phyloP scores from a whole-genome alignment of 2,888 invertebrate species.

The Thera britannica region DNA sequence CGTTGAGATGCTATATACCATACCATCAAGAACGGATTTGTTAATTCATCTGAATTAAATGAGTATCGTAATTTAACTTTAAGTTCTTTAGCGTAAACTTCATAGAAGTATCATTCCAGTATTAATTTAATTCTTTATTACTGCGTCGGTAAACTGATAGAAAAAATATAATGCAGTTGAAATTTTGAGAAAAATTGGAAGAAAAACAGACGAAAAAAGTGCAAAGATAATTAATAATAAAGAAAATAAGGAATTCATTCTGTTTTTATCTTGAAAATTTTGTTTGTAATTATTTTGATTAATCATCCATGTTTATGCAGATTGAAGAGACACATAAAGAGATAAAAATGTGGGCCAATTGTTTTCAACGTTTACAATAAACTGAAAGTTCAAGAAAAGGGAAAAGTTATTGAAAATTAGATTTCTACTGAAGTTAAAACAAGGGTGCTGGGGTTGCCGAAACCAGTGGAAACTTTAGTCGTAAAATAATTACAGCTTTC shows the following conservation, averaged over 20 bases:
- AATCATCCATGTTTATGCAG: conserved; percentile 62
- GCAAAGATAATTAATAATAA: conserved; percentile 52
- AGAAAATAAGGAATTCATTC: conserved; percentile 54
- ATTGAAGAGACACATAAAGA: conserved; percentile 59
- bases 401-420: conserved; percentile 68
- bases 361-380: conserved; percentile 55
- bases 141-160: conserved; percentile 66
- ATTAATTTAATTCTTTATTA: conserved; percentile 72
- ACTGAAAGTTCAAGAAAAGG: conserved; percentile 63
- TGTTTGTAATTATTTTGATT: conserved; percentile 63
- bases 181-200: conserved; percentile 64
- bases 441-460: conserved; percentile 66
- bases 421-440: conserved; percentile 68
- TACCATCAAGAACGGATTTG: conserved; percentile 70
- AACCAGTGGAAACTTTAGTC: conserved; percentile 57
- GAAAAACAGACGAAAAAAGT: conserved; percentile 74
- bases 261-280: conserved; percentile 56
- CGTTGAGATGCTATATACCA: conserved; percentile 58
- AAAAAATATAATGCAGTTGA: conserved; percentile 57
- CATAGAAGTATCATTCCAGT: conserved; percentile 63
- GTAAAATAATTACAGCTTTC: conserved; percentile 29
- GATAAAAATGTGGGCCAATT: conserved; percentile 61
- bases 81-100: conserved; percentile 75
- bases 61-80: conserved; percentile 63
- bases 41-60: conserved; percentile 67